Conservation (phyloP, 1,140 invertebrate genomes). For the Listronotus oregonensis region DNA sequence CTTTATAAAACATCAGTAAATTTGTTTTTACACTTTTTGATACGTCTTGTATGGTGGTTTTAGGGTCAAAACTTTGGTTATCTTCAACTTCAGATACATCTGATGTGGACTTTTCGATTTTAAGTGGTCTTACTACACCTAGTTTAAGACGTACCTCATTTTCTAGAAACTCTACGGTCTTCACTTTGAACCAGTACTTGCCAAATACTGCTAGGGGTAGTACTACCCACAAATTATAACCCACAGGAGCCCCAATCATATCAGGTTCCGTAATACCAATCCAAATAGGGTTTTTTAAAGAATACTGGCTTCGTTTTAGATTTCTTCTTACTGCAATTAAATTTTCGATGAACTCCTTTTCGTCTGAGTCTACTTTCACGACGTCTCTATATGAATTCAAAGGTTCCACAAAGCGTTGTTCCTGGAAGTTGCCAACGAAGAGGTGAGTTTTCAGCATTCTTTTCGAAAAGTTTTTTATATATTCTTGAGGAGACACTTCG, state of each 20-base stretch:
- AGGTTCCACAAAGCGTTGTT: slow-evolving; percentile 45
- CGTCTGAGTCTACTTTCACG: slow-evolving; percentile 37
- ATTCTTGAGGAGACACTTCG: slow-evolving; percentile 1
- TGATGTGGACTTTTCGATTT: slow-evolving; percentile 3
- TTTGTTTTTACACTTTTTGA: slow-evolving; percentile 23
- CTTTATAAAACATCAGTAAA: slow-evolving; percentile 23
- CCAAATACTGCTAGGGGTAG: slow-evolving; percentile 45
- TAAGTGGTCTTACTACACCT: slow-evolving; percentile 30
- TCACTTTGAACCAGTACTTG: slow-evolving; percentile 45
- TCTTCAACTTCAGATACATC: neutral
- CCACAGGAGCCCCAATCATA: slow-evolving; percentile 42
- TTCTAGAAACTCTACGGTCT: slow-evolving; percentile 40
- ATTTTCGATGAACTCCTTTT: slow-evolving; percentile 43
- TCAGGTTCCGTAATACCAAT: slow-evolving; percentile 44
- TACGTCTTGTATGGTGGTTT: slow-evolving; percentile 9
- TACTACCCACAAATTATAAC: slow-evolving; percentile 45
- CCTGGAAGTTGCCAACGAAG: slow-evolving; percentile 45
- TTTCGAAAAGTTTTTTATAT: slow-evolving; percentile 40
- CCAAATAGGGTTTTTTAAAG: slow-evolving; percentile 32
- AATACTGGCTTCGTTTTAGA: slow-evolving; percentile 5
- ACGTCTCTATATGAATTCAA: slow-evolving; percentile 44
- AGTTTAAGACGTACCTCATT: slow-evolving; percentile 45
- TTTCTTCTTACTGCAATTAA: slow-evolving; percentile 37
- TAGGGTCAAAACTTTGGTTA: slow-evolving; percentile 23
- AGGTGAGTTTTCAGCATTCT: slow-evolving; percentile 43